Evolutionary conservation across 2,113 vertebrate genomes (phyloP).

Genomic region (Colaptes auratus): DNA sequence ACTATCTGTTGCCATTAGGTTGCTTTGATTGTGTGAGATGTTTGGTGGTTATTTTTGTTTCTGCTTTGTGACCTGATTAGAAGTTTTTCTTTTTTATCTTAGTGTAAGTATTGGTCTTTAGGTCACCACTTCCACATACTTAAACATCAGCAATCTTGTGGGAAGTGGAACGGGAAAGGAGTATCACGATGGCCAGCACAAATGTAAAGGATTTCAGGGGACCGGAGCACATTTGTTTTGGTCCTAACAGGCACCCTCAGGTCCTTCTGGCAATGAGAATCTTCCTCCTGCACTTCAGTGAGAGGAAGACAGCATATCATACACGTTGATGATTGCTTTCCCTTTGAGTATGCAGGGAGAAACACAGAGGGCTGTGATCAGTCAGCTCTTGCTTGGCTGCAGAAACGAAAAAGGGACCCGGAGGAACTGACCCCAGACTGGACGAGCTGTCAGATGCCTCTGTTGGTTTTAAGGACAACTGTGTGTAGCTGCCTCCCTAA

Average conservation of each 20-base stretch:
- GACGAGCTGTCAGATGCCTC: neutral
- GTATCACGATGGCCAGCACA: neutral
- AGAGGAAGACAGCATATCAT: neutral
- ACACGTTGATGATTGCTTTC: accelerated
- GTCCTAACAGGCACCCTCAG: neutral
- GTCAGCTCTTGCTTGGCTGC: neutral
- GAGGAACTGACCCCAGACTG: neutral
- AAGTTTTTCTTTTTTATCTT: neutral
- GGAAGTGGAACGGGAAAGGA: neutral
- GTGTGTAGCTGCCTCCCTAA: neutral
- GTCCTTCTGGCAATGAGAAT: neutral
- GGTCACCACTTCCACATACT: neutral
- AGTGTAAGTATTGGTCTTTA: neutral
- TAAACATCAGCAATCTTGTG: neutral
- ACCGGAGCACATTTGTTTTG: neutral
- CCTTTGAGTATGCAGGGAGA: neutral
- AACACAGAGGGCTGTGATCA: neutral
- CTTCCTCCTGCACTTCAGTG: neutral
- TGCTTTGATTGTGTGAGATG: neutral
- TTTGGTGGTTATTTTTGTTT: neutral
- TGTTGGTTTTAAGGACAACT: neutral
- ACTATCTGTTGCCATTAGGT: neutral
- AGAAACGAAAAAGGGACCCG: too few relatives aligned
- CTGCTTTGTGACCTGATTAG: neutral
- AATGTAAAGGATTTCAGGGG: neutral